Base-by-base conservation (phyloP, 2,113 vertebrate genomes). In the Phycodurus eques region DNA sequence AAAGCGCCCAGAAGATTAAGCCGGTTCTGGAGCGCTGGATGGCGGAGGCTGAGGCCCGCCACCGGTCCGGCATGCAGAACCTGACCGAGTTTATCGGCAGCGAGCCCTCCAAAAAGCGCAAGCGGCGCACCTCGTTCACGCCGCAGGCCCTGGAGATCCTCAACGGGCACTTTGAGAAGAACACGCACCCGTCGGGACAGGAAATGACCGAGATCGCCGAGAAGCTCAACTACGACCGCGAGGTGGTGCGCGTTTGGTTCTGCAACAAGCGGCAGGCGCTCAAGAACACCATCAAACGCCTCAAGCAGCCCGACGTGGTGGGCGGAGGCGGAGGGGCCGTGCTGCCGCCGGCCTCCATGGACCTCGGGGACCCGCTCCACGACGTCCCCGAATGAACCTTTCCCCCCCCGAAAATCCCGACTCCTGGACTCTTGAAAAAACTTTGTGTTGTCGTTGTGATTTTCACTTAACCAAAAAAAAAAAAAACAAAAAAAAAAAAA, bases 1-100 rank as follows among this genome's bases (percentile, higher is more conserved):
- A 99, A 98, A 99, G 98, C 94, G 98, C 98, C 94, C 97, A 99
- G 97, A 99, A 99, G 98, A 99, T 99, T 92, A 99, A 99, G 95
- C 98, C 98, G 81, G 98, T 99, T 95, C 96, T 99, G 96, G 98
- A 99, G 94, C 96, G 97, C 93, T 99, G 98, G 98, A 99, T 99
- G 97, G 97, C 96, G 87, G 98, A 99, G 96, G 98, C 98, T 93
- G 98, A 99, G 92, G 96, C 97, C 96, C 97, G 98, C 95, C 96
- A 99, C 92, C 95, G 96, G 89, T 98, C 97, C 93, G 98, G 97
- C 90, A 95, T 98, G 96, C 97, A 99, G 96, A 99, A 99, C 94
- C 96, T 99, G 90, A 99, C 96, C 84, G 97, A 99, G 90, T 99
- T 99, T 98, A 98, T 99, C 82, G 97, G 97, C 89, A 98, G 97